Conservation (phyloP, 2,888 invertebrate genomes). For the Psylliodes chrysocephalus region DNA sequence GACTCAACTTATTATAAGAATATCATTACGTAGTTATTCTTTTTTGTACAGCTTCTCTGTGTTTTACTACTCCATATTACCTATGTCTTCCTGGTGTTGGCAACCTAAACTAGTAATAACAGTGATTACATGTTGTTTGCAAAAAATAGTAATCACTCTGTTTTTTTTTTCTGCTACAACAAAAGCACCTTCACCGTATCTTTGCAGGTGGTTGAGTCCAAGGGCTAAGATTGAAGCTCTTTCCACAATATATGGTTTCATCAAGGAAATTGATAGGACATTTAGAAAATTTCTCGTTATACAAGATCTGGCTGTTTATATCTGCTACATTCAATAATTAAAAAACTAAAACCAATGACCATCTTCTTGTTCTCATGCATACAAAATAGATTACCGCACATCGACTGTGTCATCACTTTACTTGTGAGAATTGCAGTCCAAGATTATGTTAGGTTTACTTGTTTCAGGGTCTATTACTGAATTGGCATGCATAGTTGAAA, state of each 20-base stretch:
- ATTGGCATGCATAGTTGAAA: conserved; percentile 26
- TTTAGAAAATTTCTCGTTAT: conserved; percentile 35
- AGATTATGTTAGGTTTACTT: not conserved
- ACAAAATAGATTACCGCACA: conserved; percentile 1
- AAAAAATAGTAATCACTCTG: too few relatives aligned
- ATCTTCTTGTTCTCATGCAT: not conserved
- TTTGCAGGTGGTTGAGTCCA: too few relatives aligned
- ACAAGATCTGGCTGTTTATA: conserved; percentile 41
- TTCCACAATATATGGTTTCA: conserved; percentile 36
- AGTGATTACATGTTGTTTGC: conserved; percentile 27
- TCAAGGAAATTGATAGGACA: conserved; percentile 29
- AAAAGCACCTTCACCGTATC: too few relatives aligned
- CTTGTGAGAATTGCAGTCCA: too few relatives aligned
- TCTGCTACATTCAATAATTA: conserved; percentile 46
- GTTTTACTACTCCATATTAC: too few relatives aligned
- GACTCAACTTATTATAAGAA: not conserved
- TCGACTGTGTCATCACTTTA: not conserved
- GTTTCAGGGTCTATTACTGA: not conserved
- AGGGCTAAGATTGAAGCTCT: too few relatives aligned
- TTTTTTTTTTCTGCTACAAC: too few relatives aligned
- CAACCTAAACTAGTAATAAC: not conserved
- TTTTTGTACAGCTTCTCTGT: not conserved
- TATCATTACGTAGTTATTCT: not conserved
- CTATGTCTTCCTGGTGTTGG: not conserved
- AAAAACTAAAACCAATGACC: conserved; percentile 45